phyloP scores from a whole-genome alignment of 2,888 invertebrate genomes.

The Trachelus troglodyta region DNA sequence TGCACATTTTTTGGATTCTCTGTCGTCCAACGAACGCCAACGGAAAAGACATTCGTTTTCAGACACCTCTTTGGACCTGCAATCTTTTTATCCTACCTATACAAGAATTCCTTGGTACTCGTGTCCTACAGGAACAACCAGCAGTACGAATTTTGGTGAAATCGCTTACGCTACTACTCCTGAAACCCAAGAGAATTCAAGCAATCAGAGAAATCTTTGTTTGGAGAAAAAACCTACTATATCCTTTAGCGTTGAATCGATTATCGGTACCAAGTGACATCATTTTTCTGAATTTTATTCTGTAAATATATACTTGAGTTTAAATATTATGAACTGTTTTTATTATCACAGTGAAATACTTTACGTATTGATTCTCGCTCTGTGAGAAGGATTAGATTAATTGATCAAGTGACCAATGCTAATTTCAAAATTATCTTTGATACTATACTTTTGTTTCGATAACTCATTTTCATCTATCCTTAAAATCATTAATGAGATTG shows the following conservation, averaged over 20 bases:
- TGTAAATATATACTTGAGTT: not conserved
- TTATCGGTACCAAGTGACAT: conserved; percentile 55
- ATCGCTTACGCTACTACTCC: conserved; percentile 9
- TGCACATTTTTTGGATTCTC: conserved; percentile 31
- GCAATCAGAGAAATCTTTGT: conserved; percentile 15
- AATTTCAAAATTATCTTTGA: not conserved
- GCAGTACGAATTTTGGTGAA: conserved; percentile 27
- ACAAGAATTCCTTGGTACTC: conserved; percentile 44
- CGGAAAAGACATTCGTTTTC: conserved; percentile 28
- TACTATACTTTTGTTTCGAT: not conserved
- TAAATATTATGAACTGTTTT: not conserved
- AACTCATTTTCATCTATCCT: not conserved
- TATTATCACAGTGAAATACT: not conserved
- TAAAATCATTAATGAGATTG: not conserved
- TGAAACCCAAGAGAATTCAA: not conserved
- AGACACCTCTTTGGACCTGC: conserved; percentile 28
- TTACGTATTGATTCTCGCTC: not conserved
- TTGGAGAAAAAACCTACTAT: conserved; percentile 55
- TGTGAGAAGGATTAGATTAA: not conserved
- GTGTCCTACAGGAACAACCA: conserved; percentile 35
- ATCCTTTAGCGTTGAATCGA: conserved; percentile 62
- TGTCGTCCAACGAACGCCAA: conserved; percentile 30
- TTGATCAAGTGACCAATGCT: not conserved
- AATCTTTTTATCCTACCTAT: conserved; percentile 33
- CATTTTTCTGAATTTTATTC: not conserved